A percentile compares a stretch with the other conserved stretches of the same genome.
Evolutionary conservation across 1,140 invertebrate species (phyloP).

Genomic region (Cotesia glomerata): DNA sequence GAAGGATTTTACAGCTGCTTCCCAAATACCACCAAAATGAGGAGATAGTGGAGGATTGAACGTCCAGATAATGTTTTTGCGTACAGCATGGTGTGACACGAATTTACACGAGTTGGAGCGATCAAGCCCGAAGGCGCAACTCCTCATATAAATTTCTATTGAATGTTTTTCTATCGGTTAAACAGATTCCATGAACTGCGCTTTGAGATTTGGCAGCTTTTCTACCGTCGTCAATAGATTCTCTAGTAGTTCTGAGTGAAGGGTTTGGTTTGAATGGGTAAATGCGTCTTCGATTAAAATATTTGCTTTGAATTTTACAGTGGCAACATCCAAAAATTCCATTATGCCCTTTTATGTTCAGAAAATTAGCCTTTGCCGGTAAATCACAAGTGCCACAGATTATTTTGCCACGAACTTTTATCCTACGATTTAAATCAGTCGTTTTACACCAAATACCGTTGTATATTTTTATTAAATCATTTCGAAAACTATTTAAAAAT

Average conservation of each 20-base stretch:
- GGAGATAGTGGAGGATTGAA: too few species aligned
- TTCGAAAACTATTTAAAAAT: not conserved
- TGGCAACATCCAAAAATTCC: not conserved
- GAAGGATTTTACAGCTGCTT: too few species aligned
- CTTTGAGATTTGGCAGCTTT: not conserved
- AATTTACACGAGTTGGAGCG: too few species aligned
- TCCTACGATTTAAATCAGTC: not conserved
- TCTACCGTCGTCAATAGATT: not conserved
- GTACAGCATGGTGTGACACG: too few species aligned
- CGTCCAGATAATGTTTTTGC: too few species aligned
- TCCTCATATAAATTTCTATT: too few species aligned
- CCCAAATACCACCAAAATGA: too few species aligned
- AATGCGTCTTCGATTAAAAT: not conserved
- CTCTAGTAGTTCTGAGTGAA: not conserved
- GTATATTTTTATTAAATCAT: not conserved
- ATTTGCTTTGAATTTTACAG: slow-evolving; percentile 6
- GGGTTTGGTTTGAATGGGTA: not conserved
- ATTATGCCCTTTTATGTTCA: not conserved
- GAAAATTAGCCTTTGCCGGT: not conserved
- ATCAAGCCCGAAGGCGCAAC: too few species aligned
- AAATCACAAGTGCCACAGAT: slow-evolving; percentile 3
- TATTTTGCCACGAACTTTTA: not conserved
- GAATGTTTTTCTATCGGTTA: too few species aligned
- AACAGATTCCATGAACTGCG: not conserved
- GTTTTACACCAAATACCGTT: not conserved